Conservation (phyloP, 2,888 invertebrate genomes). For the Megaustenia siamemsis region DNA sequence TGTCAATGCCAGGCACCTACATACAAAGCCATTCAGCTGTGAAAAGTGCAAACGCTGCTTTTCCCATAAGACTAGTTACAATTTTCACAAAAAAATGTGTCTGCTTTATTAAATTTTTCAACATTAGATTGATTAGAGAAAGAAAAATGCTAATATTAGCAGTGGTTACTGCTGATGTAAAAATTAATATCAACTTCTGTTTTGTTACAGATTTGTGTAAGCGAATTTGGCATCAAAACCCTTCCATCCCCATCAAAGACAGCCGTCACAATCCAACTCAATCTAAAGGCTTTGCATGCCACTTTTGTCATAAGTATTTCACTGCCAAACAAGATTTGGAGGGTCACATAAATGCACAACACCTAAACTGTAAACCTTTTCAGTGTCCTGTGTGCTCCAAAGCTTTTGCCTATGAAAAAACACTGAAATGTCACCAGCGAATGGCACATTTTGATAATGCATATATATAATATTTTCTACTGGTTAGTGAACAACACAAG, state of each 20-base stretch:
- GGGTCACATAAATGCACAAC: constrained; percentile 57
- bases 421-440: constrained; percentile 38
- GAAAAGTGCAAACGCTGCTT: constrained; percentile 30
- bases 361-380: constrained; percentile 56
- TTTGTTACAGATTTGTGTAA: constrained; percentile 47
- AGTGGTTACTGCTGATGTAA: constrained; percentile 2
- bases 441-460: constrained; percentile 37
- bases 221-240: constrained; percentile 18
- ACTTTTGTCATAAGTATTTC: constrained; percentile 36
- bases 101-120: neutral
- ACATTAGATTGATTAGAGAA: neutral
- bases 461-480: neutral
- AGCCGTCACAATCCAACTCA: constrained; percentile 24
- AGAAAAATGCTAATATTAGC: neutral
- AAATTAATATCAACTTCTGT: constrained; percentile 31
- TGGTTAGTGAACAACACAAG: neutral
- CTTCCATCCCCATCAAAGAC: constrained; percentile 3
- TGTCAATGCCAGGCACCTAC: constrained; percentile 41
- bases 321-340: constrained; percentile 52
- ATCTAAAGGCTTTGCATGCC: constrained; percentile 45
- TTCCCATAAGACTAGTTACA: constrained; percentile 44
- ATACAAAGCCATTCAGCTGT: constrained; percentile 45
- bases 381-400: constrained; percentile 51
- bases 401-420: constrained; percentile 56
- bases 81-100: constrained; percentile 46